Base-by-base conservation (phyloP, 2,888 invertebrate species). In the Augochlorella aurata region DNA sequence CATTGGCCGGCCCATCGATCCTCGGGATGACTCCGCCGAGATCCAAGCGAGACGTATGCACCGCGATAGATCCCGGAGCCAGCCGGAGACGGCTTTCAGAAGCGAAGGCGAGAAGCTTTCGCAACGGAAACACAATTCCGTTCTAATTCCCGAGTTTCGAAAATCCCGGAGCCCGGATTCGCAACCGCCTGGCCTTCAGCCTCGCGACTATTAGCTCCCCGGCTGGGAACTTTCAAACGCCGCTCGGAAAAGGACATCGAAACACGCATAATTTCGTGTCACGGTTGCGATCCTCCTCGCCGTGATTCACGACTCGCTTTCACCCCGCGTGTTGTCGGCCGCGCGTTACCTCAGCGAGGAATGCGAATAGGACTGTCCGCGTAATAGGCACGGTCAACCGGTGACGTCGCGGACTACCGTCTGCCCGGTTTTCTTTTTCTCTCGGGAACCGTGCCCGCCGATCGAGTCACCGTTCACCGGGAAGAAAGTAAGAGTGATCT, bases 401-500 rank as follows among this genome's bases (percentile, higher is more conserved):
- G n/a, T n/a, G 45, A 0, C 45, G 38, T 63, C 47, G 47, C 18
- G 14, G 16, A 18, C 2, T 18, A 16, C 18, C 18, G 14, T 16
- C 18, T 4, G 16, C n/a, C n/a, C 29, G 50, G 58, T 67, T 24
- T 72, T 69, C 49, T 47, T 71, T 54, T 52, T 12, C 45, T 38
- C 21, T 38, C 50, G 5, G 8, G 49, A 45, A 71, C 72, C 47
- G 69, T 47, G 45, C 16, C 45, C n/a, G 65, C 44, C 65, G 61
- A 74, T 75, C 75, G 84, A 79, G 78, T 82, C 85, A 82, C 75
- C 81, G 80, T 70, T 84, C 78, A 73, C 76, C 74, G 74, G 49
- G 83, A 88, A 76, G 91, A 93, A 92, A 92, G 92, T 90, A 91
- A 92, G 87, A 92, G 92, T 92, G 90, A 90, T 89, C 87, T 82